Evolutionary conservation across 2,888 invertebrate species (phyloP).

Genomic region (Catocala sponsa): DNA sequence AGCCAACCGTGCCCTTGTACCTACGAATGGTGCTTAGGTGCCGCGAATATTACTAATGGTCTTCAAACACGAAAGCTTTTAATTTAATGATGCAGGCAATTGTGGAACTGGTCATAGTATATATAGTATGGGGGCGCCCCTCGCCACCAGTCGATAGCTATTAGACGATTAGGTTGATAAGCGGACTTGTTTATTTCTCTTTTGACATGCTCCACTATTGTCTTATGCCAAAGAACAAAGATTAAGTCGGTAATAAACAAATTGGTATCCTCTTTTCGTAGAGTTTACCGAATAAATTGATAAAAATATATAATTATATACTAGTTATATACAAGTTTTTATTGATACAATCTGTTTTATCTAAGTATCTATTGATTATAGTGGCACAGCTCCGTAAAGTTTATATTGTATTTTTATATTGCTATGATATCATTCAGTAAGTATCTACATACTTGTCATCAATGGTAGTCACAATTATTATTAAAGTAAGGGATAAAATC

Average conservation of each 20-base stretch:
- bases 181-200: conserved; percentile 40
- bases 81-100: conserved; percentile 74
- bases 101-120: conserved; percentile 48
- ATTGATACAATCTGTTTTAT: too few species aligned
- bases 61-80: conserved; percentile 79
- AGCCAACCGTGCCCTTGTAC: conserved; percentile 66
- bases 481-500: too few species aligned
- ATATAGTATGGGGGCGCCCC: conserved; percentile 45
- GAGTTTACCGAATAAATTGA: too few species aligned
- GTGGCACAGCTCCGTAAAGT: too few species aligned
- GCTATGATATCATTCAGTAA: too few species aligned
- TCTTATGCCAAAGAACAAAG: conserved; percentile 20
- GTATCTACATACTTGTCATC: too few species aligned
- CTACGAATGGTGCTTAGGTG: conserved; percentile 59
- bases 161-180: conserved; percentile 63
- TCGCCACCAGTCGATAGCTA: conserved; percentile 50
- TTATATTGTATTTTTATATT: too few species aligned
- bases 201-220: conserved; percentile 32
- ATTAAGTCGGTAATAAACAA: background rate
- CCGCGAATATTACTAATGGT: conserved; percentile 75
- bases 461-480: too few species aligned
- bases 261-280: background rate
- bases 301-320: too few species aligned
- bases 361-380: too few species aligned
- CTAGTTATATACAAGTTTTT: too few species aligned